Conservation (phyloP, 2,113 vertebrate genomes). For the Arvicanthis niloticus region DNA sequence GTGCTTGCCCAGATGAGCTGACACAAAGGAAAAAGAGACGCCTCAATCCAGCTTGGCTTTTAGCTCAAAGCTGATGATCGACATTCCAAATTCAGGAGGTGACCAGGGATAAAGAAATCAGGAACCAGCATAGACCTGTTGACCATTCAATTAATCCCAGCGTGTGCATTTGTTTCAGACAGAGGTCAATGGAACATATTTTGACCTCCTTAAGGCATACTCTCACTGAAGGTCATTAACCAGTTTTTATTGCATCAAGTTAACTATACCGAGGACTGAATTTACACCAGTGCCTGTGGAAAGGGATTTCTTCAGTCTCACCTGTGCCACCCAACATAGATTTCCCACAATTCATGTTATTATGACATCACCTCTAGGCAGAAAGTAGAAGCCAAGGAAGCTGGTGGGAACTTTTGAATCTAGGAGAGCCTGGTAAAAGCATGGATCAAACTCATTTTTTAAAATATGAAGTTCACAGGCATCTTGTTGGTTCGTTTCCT, state of each 20-base stretch:
- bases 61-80: background rate
- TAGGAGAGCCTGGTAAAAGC: background rate
- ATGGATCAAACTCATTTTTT: background rate
- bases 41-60: background rate
- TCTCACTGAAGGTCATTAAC: background rate
- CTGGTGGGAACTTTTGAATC: background rate
- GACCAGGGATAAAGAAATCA: background rate
- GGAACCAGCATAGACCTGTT: background rate
- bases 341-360: background rate
- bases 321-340: background rate
- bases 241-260: background rate
- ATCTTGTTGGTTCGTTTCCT: background rate
- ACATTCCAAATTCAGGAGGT: background rate
- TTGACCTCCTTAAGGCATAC: background rate
- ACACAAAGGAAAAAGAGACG: background rate
- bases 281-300: background rate
- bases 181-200: background rate
- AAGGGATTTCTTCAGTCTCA: background rate
- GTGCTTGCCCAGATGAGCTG: background rate
- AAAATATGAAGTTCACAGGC: fast-evolving
- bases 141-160: background rate
- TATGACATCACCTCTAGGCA: background rate
- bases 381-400: background rate
- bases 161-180: background rate
- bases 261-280: background rate